Percentiles rank a stretch among this genome's conserved stretches.
Evolutionary conservation across 2,113 vertebrate species (phyloP).

Genomic region (Poicephalus meyeri): DNA sequence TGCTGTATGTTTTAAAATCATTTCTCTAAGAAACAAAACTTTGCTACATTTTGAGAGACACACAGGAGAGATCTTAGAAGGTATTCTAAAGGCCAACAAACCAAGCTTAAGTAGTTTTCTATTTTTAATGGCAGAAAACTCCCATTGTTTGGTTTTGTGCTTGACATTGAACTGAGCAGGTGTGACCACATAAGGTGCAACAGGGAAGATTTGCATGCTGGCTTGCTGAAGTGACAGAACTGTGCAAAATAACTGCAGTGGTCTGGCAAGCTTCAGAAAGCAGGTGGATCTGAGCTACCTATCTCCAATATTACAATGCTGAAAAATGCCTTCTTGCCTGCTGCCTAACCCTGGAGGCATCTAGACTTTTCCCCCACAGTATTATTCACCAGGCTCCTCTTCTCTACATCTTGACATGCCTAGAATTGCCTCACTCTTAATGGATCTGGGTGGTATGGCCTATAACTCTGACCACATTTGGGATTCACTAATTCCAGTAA

Average conservation of each 20-base stretch:
- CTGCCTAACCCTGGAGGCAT: background rate
- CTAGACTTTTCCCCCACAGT: background rate
- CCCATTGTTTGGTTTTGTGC: background rate
- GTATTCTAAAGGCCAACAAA: background rate
- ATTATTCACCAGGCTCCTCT: background rate
- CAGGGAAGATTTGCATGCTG: slow-evolving; percentile 45
- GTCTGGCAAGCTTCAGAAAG: slow-evolving; percentile 52
- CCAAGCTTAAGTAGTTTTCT: background rate
- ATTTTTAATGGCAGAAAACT: slow-evolving; percentile 26
- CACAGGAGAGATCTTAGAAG: background rate
- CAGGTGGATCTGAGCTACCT: slow-evolving; percentile 49
- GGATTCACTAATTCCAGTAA: background rate
- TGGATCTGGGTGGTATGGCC: background rate
- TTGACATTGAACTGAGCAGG: slow-evolving; percentile 43
- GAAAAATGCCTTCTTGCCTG: slow-evolving; percentile 10
- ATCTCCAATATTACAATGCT: slow-evolving; percentile 3
- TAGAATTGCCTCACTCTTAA: background rate
- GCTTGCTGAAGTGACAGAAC: slow-evolving; percentile 63
- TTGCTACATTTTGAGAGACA: background rate
- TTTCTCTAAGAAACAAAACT: background rate
- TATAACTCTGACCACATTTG: background rate
- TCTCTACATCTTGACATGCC: background rate
- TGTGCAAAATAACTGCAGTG: slow-evolving; percentile 64
- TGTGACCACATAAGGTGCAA: slow-evolving; percentile 61
- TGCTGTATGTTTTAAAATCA: background rate